Base-by-base conservation (phyloP, 2,888 invertebrate species). In the Tetramorium bicarinatum region DNA sequence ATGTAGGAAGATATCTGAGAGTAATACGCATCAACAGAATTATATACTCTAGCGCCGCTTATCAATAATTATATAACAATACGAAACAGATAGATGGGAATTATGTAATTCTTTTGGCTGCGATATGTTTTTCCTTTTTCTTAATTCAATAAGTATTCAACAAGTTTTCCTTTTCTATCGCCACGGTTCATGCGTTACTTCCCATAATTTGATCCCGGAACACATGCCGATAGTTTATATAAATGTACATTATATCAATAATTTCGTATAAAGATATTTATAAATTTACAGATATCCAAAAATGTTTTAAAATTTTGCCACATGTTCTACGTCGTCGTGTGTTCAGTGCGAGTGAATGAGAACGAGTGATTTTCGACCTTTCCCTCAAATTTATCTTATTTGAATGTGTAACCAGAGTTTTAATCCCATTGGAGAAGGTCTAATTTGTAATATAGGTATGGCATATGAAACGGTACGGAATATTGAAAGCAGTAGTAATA, bases 151-250 rank as follows among this genome's bases (percentile, higher is more conserved):
- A n/a, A n/a, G n/a, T n/a, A 66, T 85, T 87, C 69, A 81, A 87
- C 87, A 79, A 80, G 64, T 47, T 71, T 52, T 56, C 4, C 13
- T 52, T 25, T 34, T 52, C 67, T 61, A 80, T 82, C 83, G 84
- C 79, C 86, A 84, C 81, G 82, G 85, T 87, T 85, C 88, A 86
- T 87, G 56, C 67, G 61, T 86, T 88, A 90, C 71, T 85, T 88
- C 87, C 87, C 71, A 85, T 85, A 83, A 88, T 91, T 93, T 93
- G 93, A 93, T 93, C 93, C 93, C 92, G 93, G 92, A 92, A 93
- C 91, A 92, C 90, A 90, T 90, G 85, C 87, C 85, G 85, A 87
- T 87, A 85, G 86, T 80, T 86, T 84, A 83, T 79, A 84, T 79
- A 85, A 88, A 83, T 77, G 79, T 87, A 86, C 79, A 84, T 76